Base-by-base conservation (phyloP, 2,113 vertebrate genomes). In the Sterna hirundo region DNA sequence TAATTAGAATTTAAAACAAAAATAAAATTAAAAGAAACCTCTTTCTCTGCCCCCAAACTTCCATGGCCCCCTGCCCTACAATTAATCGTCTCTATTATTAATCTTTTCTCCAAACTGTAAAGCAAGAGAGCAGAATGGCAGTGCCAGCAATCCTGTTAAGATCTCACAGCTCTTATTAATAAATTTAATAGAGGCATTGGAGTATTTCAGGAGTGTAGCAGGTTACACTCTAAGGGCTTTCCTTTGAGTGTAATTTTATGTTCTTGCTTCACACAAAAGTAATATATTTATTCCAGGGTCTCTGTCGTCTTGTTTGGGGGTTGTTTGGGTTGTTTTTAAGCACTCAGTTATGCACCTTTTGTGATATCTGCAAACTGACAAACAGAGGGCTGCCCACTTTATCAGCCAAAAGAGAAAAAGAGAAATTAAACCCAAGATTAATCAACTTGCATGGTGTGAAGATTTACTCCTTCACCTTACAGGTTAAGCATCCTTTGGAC, bases 131-230 rank as follows among this genome's bases (percentile, higher is more conserved):
- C 30, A 65, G 32, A 92, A 60, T 44, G 58, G 77, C 80, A 94
- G 38, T 64, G 69, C 75, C 81, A 95, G 52, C 58, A 38, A 64
- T 38, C 6, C n/a, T 22, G 14, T 68, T 83, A 70, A 92, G 71
- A 94, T 68, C 78, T 92, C 77, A 71, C 55, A 93, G 60, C 29
- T 51, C 69, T 96, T 91, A 68, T 92, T 90, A 96, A 96, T 96
- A 97, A 96, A 94, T 44, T 83, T 81, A 77, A 93, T 60, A 81
- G 25, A 16, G 12, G 57, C 69, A 90, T 1, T 55, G 29, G 72
- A 86, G 29, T 79, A 88, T 83, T 92, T 90, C 88, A 88, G 74
- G 55, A 89, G 65, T 42, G 34, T 22, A 90, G 42, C 18, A 89
- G 72, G 55, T 93, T 90, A 90, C 30, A 95, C 36, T 87, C 29